These are phyloP conservation scores for Hormaphis cornu DNA, from an alignment of 1,140 invertebrate genomes.

Conservation along the genomic window DNA sequence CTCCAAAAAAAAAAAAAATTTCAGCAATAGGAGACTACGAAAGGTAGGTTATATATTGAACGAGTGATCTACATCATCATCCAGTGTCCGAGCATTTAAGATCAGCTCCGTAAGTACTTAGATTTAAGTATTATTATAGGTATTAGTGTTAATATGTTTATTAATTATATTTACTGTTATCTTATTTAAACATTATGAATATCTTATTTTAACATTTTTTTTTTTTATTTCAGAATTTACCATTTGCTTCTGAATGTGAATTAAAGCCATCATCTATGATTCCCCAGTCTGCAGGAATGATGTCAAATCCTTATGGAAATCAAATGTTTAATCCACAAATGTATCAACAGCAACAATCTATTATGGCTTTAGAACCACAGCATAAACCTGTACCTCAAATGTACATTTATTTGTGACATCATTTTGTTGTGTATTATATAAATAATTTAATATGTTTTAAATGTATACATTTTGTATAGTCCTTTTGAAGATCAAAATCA, in stretches of 20 bases:
- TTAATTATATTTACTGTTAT: neutral
- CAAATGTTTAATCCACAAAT: slow-evolving; percentile 10
- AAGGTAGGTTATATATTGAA: slow-evolving; percentile 30
- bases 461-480: neutral
- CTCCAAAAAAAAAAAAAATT: slow-evolving; percentile 25
- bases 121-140: neutral
- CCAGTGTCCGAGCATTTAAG: slow-evolving; percentile 3
- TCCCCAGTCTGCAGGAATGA: neutral
- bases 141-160: neutral
- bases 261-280: slow-evolving; percentile 46
- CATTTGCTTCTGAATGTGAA: slow-evolving; percentile 58
- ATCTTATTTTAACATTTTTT: neutral
- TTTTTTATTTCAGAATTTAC: slow-evolving; percentile 48
- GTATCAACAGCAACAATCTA: slow-evolving; percentile 2
- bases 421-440: neutral
- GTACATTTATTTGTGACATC: neutral
- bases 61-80: too few relatives aligned
- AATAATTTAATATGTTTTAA: neutral
- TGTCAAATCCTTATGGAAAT: slow-evolving; percentile 9
- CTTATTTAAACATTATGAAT: neutral
- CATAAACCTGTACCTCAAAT: slow-evolving; percentile 10
- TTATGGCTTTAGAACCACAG: neutral
- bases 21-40: neutral
- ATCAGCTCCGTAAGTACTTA: slow-evolving; percentile 23
- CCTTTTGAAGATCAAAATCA: slow-evolving; percentile 10